A percentile compares a stretch with the other conserved stretches of the same genome.
Conservation (phyloP, 2,888 invertebrate species). For the Oegoconia quadripuncta region DNA sequence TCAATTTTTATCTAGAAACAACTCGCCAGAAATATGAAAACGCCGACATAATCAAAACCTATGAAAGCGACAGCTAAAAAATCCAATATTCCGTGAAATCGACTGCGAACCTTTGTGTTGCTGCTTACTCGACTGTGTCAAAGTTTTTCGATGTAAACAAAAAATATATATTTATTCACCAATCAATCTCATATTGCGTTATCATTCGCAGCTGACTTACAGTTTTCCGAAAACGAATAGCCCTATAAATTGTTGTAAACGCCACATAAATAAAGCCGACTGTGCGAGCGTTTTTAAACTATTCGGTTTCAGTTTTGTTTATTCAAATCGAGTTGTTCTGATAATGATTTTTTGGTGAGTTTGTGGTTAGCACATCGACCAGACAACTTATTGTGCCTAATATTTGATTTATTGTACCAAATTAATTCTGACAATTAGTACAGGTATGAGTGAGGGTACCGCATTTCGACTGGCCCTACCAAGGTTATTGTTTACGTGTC, state of each 20-base stretch:
- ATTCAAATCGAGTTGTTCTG: constrained; percentile 4
- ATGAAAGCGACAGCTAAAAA: background rate
- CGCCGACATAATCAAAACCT: background rate
- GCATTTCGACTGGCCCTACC: too few relatives aligned
- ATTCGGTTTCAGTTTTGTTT: constrained; percentile 13
- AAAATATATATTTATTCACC: constrained; percentile 26
- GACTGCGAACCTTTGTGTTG: background rate
- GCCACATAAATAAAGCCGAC: constrained; percentile 26
- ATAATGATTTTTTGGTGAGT: background rate
- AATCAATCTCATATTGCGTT: constrained; percentile 37
- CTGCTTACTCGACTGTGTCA: background rate
- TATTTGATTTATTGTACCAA: too few relatives aligned
- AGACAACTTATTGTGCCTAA: too few relatives aligned
- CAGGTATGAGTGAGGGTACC: too few relatives aligned
- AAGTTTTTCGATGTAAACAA: background rate
- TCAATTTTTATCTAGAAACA: too few relatives aligned
- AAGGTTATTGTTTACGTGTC: too few relatives aligned
- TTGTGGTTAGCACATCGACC: too few relatives aligned
- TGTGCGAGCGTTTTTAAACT: constrained; percentile 22
- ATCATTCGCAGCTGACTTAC: constrained; percentile 50
- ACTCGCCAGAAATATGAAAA: background rate
- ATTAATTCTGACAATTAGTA: too few relatives aligned
- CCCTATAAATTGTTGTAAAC: constrained; percentile 44
- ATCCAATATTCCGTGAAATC: background rate
- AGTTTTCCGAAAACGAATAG: constrained; percentile 40